Percentiles rank a stretch among this genome's conserved stretches.
phyloP scores from a whole-genome alignment of 2,797 vertebrate genomes.

The Sebastes nivosus region DNA sequence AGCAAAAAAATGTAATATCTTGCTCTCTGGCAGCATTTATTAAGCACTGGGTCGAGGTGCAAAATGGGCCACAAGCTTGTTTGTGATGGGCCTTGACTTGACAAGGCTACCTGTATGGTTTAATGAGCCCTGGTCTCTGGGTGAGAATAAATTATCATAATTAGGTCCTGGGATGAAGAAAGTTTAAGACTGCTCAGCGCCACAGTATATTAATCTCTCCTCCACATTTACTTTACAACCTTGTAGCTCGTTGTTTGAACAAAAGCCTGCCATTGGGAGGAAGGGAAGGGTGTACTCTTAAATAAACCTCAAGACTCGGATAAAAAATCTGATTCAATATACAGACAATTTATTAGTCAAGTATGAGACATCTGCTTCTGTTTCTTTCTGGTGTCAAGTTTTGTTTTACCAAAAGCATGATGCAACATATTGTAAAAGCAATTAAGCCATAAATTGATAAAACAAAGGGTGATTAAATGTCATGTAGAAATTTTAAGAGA shows the following conservation, averaged over 20 bases:
- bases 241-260: background rate
- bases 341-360: background rate
- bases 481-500: background rate
- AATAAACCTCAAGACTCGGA: background rate
- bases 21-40: constrained; percentile 8
- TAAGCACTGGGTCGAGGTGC: constrained; percentile 22
- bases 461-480: background rate
- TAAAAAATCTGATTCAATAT: background rate
- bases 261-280: background rate
- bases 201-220: constrained; percentile 15
- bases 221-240: constrained; percentile 8
- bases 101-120: constrained; percentile 54
- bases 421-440: background rate
- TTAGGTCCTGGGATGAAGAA: constrained; percentile 29
- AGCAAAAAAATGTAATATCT: background rate
- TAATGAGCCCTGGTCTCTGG: constrained; percentile 50
- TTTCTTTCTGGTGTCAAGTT: background rate
- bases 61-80: constrained; percentile 18
- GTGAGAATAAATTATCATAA: constrained; percentile 56
- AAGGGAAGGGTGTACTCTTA: background rate
- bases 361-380: background rate
- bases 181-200: constrained; percentile 14
- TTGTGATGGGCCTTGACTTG: constrained; percentile 43
- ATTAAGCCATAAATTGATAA: background rate
- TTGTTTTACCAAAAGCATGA: background rate